Evolutionary conservation across 2,888 invertebrate species (phyloP), one percentile per base, ranked within the genome.

Genomic region (Tricholauxania praeusta): DNA sequence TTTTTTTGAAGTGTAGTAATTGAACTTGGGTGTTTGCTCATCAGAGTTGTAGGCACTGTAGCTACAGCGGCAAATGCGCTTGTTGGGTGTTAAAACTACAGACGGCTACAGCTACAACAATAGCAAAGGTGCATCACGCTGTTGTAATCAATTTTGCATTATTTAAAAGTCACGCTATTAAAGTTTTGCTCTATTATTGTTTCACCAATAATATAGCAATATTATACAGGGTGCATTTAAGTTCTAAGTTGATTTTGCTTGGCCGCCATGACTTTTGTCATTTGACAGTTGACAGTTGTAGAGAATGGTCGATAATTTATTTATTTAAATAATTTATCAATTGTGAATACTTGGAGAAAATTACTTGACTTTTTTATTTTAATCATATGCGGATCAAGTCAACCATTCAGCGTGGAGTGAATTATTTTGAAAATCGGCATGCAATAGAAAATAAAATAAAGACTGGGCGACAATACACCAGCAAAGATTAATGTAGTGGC

Each of bases 101-200:
- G 17, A 62, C 15, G 49, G 47, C 12, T 10, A 48, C 28, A 63
- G n/a, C 22, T 22, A 8, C n/a, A 65, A 51, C 15, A 51, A 65
- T 10, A 62, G 28, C 52, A 7, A 39, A 10, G 8, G 39, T 39
- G 39, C 65, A 65, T 65, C 52, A 52, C 28, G 22, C 28, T 52
- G 28, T 65, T 51, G 52, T 51, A 65, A 65, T 65, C 12, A 52
- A 39, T 39, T 65, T 22, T 65, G 65, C 65, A 65, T 65, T 19
- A 51, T 52, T 28, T 28, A 65, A 65, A 65, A 51, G 52, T 51
- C 65, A 65, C 65, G 65, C 52, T 48, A 65, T n/a, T 6, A 51
- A 49, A 28, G 28, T 39, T 17, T n/a, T 19, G 12, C 2, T 53
- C 15, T n/a, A 1, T n/a, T 53, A n/a, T 53, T 53, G 10, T 14